Base-by-base conservation (phyloP, 2,797 vertebrate genomes). In the Neomorphus geoffroyi region DNA sequence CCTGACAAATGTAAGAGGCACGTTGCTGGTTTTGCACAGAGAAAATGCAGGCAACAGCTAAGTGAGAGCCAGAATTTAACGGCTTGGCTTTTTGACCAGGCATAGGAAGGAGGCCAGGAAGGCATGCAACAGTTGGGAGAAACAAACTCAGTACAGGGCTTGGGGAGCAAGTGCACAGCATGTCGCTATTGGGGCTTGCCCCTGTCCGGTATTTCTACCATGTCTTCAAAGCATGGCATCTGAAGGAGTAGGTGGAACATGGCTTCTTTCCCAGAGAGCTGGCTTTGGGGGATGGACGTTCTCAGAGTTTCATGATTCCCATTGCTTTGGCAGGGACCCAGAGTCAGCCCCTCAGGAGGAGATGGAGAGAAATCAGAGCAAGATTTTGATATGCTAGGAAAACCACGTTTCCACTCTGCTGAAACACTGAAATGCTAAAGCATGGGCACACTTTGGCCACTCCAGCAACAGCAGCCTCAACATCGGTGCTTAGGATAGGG, bases 161-260 rank as follows among this genome's bases (percentile, higher is more conserved):
- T 48, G 64, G 39, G 41, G 27, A 85, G 18, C 1, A 0, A 64
- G 53, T 14, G 24, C 32, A 16, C 28, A 66, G 21, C 4, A 0
- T 26, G 16, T 23, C 8, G 4, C 46, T 39, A 16, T 26, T 0
- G 4, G 32, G 28, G 11, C 60, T 43, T 18, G 3, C 27, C 6
- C 3, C 2, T 5, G 12, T 17, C 0, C 0, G 18, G 53, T n/a
- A 10, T 80, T 51, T 65, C 41, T 69, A 56, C 32, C 0, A 0
- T 30, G 46, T 61, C n/a, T 77, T 82, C 45, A 56, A 41, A 82
- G 75, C 3, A 1, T 1, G 5, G 41, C 7, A 24, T 74, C 28
- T 1, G 3, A 39, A 27, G 15, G 28, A 33, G 53, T 9, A 60
- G 27, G n/a, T 27, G 10, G 33, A 28, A 86, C 45, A 74, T n/a